Conservation (phyloP, 2,888 invertebrate species). For the Asteroscopus sphinx region DNA sequence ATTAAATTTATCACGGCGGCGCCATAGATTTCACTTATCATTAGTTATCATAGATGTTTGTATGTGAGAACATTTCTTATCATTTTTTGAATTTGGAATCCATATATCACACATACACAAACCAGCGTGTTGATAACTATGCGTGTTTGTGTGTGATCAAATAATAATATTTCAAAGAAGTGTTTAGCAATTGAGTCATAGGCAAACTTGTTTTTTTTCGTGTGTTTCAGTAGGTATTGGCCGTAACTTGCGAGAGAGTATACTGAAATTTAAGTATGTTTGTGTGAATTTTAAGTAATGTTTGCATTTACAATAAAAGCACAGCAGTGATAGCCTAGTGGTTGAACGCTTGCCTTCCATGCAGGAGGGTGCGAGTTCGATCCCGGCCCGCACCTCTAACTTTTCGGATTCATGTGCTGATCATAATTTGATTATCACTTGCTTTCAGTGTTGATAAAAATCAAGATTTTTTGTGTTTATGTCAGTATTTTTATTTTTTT, state of each 20-base stretch:
- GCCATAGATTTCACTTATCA: conserved; percentile 79
- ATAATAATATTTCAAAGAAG: conserved; percentile 5
- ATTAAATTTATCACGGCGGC: conserved; percentile 71
- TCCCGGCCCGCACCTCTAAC: too few species aligned
- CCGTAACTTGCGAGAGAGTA: neutral
- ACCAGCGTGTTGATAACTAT: conserved; percentile 38
- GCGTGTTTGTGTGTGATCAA: conserved; percentile 26
- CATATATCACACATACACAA: conserved; percentile 40
- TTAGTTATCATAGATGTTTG: conserved; percentile 73
- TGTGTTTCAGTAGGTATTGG: neutral
- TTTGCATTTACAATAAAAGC: too few species aligned
- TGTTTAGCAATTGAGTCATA: conserved; percentile 26
- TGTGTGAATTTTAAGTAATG: too few species aligned
- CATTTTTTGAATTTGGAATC: conserved; percentile 72
- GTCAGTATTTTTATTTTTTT: too few species aligned
- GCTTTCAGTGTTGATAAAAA: too few species aligned
- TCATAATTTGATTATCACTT: too few species aligned
- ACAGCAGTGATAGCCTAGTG: too few species aligned
- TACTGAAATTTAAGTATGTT: neutral
- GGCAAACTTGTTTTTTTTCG: conserved; percentile 4
- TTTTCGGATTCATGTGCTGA: too few species aligned
- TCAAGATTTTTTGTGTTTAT: too few species aligned
- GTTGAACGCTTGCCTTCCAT: too few species aligned
- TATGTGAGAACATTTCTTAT: conserved; percentile 69
- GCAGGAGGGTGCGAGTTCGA: too few species aligned